Percentiles rank a stretch among this genome's conserved stretches.
Conservation (phyloP, 2,797 vertebrate species). For the Rhyacichthys aspro region DNA sequence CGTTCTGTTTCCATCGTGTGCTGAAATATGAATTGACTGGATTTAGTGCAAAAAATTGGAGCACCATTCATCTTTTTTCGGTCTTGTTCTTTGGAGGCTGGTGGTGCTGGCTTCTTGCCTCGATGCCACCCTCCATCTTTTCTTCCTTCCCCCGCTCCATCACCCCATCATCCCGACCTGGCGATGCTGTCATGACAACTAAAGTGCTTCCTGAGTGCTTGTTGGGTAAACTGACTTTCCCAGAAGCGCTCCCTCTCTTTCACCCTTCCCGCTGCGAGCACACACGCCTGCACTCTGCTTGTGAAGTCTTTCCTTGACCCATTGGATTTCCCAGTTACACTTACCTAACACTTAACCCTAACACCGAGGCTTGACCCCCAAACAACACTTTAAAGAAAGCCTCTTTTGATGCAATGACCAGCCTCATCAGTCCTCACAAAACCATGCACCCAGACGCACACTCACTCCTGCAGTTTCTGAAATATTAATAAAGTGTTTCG, state of each 20-base stretch:
- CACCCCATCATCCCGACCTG: constrained; percentile 64
- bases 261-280: constrained; percentile 33
- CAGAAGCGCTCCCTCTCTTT: constrained; percentile 63
- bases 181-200: constrained; percentile 68
- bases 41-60: constrained; percentile 39
- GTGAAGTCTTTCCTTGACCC: constrained; percentile 15
- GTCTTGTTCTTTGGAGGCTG: constrained; percentile 26
- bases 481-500: constrained; percentile 75
- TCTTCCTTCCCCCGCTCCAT: constrained; percentile 3
- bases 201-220: constrained; percentile 78
- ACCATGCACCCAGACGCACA: constrained; percentile 10
- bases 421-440: constrained; percentile 21
- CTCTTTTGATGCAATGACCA: constrained; percentile 1
- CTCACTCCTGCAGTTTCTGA: constrained; percentile 57
- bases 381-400: constrained; percentile 9
- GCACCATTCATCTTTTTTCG: constrained; percentile 46
- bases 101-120: constrained; percentile 5
- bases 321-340: neutral
- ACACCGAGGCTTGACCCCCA: neutral
- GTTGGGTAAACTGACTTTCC: constrained; percentile 76
- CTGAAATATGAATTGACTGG: constrained; percentile 52
- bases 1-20: constrained; percentile 35
- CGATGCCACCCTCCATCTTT: constrained; percentile 4
- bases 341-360: neutral
- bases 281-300: constrained; percentile 23